These are phyloP conservation scores for Canis aureus DNA, from an alignment of 2,113 vertebrate species.

Conservation along the genomic window DNA sequence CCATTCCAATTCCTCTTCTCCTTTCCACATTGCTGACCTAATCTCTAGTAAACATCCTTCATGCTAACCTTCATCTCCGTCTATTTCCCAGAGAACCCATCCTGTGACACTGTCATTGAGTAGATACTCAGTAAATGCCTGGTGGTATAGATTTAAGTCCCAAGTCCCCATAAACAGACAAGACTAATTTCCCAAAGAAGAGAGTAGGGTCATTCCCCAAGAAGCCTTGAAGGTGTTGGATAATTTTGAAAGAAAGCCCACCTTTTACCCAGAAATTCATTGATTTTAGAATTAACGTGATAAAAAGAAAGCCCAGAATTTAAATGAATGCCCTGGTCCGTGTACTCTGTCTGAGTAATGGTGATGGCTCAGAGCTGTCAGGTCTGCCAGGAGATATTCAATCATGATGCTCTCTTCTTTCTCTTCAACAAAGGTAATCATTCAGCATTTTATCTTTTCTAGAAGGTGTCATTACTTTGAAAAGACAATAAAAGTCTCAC, in stretches of 20 bases:
- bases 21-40: not conserved
- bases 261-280: not conserved
- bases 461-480: slow-evolving; percentile 63
- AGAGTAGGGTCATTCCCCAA: not conserved
- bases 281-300: slow-evolving; percentile 46
- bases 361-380: slow-evolving; percentile 38
- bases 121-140: not conserved
- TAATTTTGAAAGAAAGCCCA: not conserved
- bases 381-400: not conserved
- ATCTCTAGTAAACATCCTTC: not conserved
- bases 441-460: slow-evolving; percentile 69
- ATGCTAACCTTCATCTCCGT: not conserved
- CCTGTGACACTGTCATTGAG: not conserved
- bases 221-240: not conserved
- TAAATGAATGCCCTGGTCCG: not conserved
- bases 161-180: not conserved
- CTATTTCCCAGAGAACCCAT: not conserved
- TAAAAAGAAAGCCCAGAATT: not conserved
- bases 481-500: slow-evolving; percentile 49
- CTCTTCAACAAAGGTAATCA: slow-evolving; percentile 37
- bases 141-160: not conserved
- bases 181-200: not conserved
- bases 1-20: not conserved
- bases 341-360: not conserved
- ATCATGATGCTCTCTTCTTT: not conserved